phyloP scores from a whole-genome alignment of 2,888 invertebrate species.

The Siphonodentalium dalli region DNA sequence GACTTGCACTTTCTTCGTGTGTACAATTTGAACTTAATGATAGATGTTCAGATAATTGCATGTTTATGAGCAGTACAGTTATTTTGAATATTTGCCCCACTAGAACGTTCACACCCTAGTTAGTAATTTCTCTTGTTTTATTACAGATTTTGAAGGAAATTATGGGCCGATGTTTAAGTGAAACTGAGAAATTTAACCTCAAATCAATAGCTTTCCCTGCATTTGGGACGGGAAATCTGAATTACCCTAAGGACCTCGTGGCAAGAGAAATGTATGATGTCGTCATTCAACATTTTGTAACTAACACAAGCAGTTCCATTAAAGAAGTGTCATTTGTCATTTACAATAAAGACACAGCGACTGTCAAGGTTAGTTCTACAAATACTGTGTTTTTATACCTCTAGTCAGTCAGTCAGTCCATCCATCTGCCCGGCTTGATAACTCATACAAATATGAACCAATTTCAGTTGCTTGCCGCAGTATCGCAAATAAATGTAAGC shows the following conservation, averaged over 20 bases:
- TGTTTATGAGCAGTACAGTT: no score
- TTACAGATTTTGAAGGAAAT: slow-evolving; percentile 29
- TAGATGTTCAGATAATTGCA: no score
- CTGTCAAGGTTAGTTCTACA: slow-evolving; percentile 20
- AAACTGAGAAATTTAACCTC: slow-evolving; percentile 18
- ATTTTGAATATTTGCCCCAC: no score
- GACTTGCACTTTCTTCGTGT: no score
- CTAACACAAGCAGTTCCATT: slow-evolving; percentile 17
- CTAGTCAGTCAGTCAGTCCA: no score
- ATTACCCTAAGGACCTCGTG: slow-evolving; percentile 29
- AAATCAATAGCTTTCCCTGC: slow-evolving; percentile 44
- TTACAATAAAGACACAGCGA: slow-evolving; percentile 21
- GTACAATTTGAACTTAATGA: no score
- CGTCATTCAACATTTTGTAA: slow-evolving; percentile 20
- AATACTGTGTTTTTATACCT: no score
- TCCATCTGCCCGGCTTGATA: no score
- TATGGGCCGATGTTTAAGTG: slow-evolving; percentile 25
- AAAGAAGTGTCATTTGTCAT: slow-evolving; percentile 35
- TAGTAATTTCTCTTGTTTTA: not conserved
- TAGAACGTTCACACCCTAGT: no score
- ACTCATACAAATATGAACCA: no score
- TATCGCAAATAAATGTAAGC: no score
- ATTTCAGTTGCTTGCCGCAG: no score
- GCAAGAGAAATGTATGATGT: slow-evolving; percentile 32
- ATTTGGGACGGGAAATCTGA: slow-evolving; percentile 39